A percentile compares a stretch with the other conserved stretches of the same genome.
Evolutionary conservation across 92 coral and sea anemone species (phyloP).

Genomic region (Isaurus tuberculatus): DNA sequence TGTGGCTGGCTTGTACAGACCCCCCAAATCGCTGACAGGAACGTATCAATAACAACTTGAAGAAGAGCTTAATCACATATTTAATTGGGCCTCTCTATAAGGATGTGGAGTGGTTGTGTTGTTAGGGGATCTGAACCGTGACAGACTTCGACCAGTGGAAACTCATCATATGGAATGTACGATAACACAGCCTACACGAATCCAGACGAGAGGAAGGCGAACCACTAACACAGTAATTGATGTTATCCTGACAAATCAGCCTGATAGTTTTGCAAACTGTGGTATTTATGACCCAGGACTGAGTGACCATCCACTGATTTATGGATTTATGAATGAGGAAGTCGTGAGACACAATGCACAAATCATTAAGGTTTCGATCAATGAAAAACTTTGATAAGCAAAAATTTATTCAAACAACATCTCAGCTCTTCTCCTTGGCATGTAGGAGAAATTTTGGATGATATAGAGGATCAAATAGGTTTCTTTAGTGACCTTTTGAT

Average conservation of each 20-base stretch:
- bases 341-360: slow-evolving; percentile 25
- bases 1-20: slow-evolving; percentile 53
- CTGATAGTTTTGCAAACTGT: slow-evolving; percentile 44
- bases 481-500: slow-evolving; percentile 43
- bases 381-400: slow-evolving; percentile 47
- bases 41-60: slow-evolving; percentile 45
- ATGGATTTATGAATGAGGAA: slow-evolving; percentile 56
- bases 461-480: slow-evolving; percentile 56
- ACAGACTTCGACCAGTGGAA: slow-evolving; percentile 59
- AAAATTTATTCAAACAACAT: slow-evolving; percentile 46
- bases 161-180: slow-evolving; percentile 48
- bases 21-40: slow-evolving; percentile 35
- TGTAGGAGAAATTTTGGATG: slow-evolving; percentile 65
- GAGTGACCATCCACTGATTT: slow-evolving; percentile 67
- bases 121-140: slow-evolving; percentile 61
- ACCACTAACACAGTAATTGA: slow-evolving; percentile 59
- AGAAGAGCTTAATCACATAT: slow-evolving; percentile 56
- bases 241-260: slow-evolving; percentile 63
- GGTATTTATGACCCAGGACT: slow-evolving; percentile 59
- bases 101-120: slow-evolving; percentile 10
- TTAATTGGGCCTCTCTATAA: slow-evolving; percentile 55
- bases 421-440: slow-evolving; percentile 59
- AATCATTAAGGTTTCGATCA: slow-evolving; percentile 46
- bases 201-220: slow-evolving; percentile 35
- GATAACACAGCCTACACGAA: slow-evolving; percentile 57